Evolutionary conservation across 2,888 invertebrate species (phyloP), one percentile per base, ranked within the genome.

Genomic region (Schrankia costaestrigalis): DNA sequence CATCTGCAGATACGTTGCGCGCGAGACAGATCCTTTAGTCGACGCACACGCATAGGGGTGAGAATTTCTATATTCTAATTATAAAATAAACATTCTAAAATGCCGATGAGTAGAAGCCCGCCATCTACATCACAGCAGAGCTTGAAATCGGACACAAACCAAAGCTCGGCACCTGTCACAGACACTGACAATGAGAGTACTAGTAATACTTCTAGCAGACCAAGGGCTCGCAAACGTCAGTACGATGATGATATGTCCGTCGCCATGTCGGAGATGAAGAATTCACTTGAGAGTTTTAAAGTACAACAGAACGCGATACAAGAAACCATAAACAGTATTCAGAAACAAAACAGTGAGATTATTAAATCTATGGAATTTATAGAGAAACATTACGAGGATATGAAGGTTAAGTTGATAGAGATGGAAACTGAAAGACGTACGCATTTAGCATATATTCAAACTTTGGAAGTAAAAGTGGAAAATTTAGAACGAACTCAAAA

Each of bases 311-410:
- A 10, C 11, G 10, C 11, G 3, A 23, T 23, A 6, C 22, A 23
- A 11, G 11, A 6, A 6, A 10, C 22, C 6, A 29, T 35, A 21
- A 21, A 26, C 13, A 26, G 31, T 17, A 27, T 36, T 3, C 17
- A 23, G 10, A 23, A 36, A 7, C 30, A 26, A 31, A 31, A 36
- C 10, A 22, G 9, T 21, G 30, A 35, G 9, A 36, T 36, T 1
- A 26, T 11, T 11, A 21, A 26, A n/a, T 26, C 26, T 3, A 23
- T 36, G 12, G 36, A 27, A 1, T 36, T 31, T 22, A 27, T 36
- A 2, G 26, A 26, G 1, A 27, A 22, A 10, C 31, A 31, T 3
- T 36, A 31, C 11, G 36, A 36, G 6, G 31, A 36, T 7, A 15
- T 36, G 22, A 36, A 23, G 7, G 17, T 27, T 10, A 36, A 31